A percentile compares a stretch with the other conserved stretches of the same genome.
Evolutionary conservation across 2,113 vertebrate species (phyloP).

Genomic region (Notechis scutatus): DNA sequence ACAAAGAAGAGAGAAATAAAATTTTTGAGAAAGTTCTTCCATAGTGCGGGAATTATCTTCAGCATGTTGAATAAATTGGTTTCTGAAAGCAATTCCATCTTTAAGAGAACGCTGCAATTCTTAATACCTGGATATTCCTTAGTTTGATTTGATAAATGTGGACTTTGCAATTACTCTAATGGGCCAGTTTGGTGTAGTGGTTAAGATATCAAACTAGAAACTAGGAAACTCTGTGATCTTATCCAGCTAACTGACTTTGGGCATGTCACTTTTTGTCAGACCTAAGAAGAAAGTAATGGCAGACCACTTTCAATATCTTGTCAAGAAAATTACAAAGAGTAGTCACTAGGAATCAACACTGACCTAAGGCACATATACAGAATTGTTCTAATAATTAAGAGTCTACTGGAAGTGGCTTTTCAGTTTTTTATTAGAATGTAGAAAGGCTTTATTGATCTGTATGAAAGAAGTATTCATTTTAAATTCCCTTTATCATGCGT

Average conservation of each 20-base stretch:
- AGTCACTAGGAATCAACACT: not conserved
- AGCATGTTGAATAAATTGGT: not conserved
- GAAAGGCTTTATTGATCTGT: not conserved
- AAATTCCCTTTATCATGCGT: not conserved
- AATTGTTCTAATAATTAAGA: not conserved
- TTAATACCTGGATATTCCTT: not conserved
- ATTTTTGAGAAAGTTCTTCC: not conserved
- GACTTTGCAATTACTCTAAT: not conserved
- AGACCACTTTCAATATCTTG: not conserved
- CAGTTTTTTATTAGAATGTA: not conserved
- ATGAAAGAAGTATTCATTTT: not conserved
- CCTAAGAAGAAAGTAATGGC: not conserved
- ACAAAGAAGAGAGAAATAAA: not conserved
- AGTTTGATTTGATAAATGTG: not conserved
- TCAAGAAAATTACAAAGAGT: not conserved
- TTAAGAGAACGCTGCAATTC: not conserved
- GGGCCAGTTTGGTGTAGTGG: not conserved
- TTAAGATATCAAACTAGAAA: not conserved
- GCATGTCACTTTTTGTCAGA: not conserved
- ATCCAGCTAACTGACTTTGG: not conserved
- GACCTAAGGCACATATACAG: not conserved
- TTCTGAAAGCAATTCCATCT: not conserved
- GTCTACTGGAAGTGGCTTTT: not conserved
- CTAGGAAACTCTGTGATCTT: not conserved
- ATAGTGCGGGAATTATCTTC: not conserved